A percentile compares a stretch with the other conserved stretches of the same genome.
These are phyloP conservation scores for Glossophaga mutica DNA, from an alignment of 2,797 vertebrate species.

Conservation along the genomic window DNA sequence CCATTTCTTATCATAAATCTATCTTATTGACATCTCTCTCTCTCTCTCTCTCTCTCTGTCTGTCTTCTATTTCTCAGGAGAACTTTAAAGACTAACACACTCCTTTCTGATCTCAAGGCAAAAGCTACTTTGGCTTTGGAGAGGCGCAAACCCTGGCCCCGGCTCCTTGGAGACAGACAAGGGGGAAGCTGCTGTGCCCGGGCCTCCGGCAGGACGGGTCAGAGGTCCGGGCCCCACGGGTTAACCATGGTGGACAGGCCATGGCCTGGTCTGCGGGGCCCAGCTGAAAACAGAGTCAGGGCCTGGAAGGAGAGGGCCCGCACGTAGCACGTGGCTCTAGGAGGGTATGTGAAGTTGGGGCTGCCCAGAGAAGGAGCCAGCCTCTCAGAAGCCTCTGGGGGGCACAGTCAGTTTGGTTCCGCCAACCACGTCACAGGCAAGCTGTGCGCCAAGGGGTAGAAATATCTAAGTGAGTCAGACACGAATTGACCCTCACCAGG, in stretches of 20 bases:
- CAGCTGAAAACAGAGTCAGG: not conserved
- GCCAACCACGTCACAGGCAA: not conserved
- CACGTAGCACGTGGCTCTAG: not conserved
- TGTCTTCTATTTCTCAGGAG: not conserved
- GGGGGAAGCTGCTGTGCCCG: not conserved
- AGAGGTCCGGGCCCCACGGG: not conserved
- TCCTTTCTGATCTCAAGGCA: not conserved
- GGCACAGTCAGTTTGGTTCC: not conserved
- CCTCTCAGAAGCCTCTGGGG: not conserved
- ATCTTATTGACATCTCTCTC: not conserved
- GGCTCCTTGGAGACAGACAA: not conserved
- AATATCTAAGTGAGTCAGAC: not conserved
- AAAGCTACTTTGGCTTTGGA: not conserved
- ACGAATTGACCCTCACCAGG: not conserved
- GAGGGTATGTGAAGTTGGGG: not conserved
- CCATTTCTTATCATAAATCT: not conserved
- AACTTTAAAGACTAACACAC: not conserved
- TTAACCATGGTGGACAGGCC: not conserved
- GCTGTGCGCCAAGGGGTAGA: not conserved
- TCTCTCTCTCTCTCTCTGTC: not conserved
- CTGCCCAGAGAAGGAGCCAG: not conserved
- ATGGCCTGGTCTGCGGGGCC: not conserved
- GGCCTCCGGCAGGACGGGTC: not conserved
- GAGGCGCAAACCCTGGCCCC: not conserved
- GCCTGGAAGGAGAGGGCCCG: not conserved